Evolutionary conservation across 2,888 invertebrate species (phyloP).

Genomic region (Gerris lacustris): DNA sequence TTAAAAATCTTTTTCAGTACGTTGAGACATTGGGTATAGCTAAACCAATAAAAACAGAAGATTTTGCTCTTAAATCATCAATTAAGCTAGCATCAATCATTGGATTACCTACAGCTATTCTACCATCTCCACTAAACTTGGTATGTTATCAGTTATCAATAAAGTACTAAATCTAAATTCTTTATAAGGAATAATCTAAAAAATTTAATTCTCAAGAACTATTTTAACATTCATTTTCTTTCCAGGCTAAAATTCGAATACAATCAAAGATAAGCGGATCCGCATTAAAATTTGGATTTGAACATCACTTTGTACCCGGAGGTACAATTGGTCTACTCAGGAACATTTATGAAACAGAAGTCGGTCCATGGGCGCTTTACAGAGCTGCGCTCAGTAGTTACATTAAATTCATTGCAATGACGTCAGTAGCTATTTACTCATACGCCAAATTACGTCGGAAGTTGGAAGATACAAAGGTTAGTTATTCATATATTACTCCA

Average conservation of each 20-base stretch:
- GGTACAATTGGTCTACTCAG: background rate
- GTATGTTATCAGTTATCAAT: background rate
- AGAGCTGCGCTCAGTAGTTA: background rate
- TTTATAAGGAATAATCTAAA: too few relatives aligned
- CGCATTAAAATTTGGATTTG: background rate
- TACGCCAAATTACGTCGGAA: background rate
- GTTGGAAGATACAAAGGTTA: too few relatives aligned
- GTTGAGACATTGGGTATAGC: background rate
- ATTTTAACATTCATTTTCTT: background rate
- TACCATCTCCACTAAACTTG: background rate
- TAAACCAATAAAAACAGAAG: background rate
- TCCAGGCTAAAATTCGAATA: background rate
- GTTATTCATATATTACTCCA: too few relatives aligned
- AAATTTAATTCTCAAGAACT: too few relatives aligned
- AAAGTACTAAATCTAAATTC: too few relatives aligned
- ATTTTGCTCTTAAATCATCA: background rate
- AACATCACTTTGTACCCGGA: background rate
- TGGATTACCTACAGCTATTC: background rate
- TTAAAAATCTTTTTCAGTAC: too few relatives aligned
- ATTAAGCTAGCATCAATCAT: background rate
- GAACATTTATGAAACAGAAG: background rate
- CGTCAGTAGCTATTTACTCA: background rate
- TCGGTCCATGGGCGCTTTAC: background rate
- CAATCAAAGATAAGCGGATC: background rate
- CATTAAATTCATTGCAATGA: background rate